These are phyloP conservation scores for Lophius americanus DNA, from an alignment of 2,797 vertebrate genomes.

Conservation along the genomic window DNA sequence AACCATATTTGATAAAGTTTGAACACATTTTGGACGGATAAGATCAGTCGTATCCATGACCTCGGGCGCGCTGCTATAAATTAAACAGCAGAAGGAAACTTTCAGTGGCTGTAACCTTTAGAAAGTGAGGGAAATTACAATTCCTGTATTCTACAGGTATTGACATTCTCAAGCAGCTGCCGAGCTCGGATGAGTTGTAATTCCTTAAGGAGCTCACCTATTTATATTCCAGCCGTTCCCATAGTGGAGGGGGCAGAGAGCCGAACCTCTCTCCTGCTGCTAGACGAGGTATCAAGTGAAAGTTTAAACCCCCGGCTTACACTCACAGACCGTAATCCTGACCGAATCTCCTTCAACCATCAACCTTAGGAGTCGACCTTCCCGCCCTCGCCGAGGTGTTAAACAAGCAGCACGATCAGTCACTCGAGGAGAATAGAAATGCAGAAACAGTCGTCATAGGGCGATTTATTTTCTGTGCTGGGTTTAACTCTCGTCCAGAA, in stretches of 20 bases:
- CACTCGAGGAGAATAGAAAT: slow-evolving; percentile 1
- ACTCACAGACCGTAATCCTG: slow-evolving; percentile 61
- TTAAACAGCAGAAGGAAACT: slow-evolving; percentile 40
- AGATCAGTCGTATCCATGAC: slow-evolving; percentile 31
- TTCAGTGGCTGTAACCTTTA: slow-evolving; percentile 55
- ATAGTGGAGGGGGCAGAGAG: slow-evolving; percentile 71
- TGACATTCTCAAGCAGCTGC: slow-evolving; percentile 69
- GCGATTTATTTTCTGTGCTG: too few species aligned
- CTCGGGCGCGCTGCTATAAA: slow-evolving; percentile 18
- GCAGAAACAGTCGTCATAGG: neutral
- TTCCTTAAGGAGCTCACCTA: slow-evolving; percentile 67
- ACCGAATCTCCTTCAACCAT: slow-evolving; percentile 57
- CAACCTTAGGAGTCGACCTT: slow-evolving; percentile 59
- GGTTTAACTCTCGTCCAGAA: too few species aligned
- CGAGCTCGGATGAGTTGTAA: slow-evolving; percentile 64
- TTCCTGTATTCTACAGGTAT: slow-evolving; percentile 66
- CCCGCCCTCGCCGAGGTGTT: slow-evolving; percentile 49
- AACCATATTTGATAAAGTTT: slow-evolving; percentile 1
- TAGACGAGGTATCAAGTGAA: slow-evolving; percentile 65
- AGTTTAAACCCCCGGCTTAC: slow-evolving; percentile 69
- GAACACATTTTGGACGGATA: slow-evolving; percentile 17
- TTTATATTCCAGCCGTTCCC: slow-evolving; percentile 74
- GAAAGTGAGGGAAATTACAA: slow-evolving; percentile 56
- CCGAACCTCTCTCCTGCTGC: slow-evolving; percentile 67
- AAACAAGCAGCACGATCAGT: slow-evolving; percentile 66